These are phyloP conservation scores for Psettodes erumei DNA, from an alignment of 2,113 vertebrate species.

Conservation along the genomic window DNA sequence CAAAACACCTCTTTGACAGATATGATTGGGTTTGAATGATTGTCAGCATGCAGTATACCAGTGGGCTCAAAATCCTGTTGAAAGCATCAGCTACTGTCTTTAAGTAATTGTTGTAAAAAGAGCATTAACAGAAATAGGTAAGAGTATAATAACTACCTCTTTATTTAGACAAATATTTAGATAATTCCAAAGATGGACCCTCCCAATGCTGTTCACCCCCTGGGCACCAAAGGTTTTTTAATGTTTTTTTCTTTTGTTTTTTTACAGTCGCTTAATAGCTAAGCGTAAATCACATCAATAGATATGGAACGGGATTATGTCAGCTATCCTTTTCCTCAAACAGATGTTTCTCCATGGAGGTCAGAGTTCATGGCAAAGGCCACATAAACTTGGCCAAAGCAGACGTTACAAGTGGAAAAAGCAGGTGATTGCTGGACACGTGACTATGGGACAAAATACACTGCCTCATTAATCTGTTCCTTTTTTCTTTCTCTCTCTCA, in stretches of 20 bases:
- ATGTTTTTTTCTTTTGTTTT: too few species aligned
- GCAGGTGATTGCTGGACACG: conserved; percentile 59
- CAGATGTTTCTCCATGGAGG: conserved; percentile 72
- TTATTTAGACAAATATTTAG: conserved; percentile 18
- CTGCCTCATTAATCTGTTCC: conserved; percentile 37
- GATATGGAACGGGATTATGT: conserved; percentile 54
- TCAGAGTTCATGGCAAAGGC: conserved; percentile 65
- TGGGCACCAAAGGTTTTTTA: not conserved
- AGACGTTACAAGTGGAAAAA: conserved; percentile 62
- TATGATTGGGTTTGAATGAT: not conserved
- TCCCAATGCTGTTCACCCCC: not conserved
- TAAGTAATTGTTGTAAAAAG: not conserved
- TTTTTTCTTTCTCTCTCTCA: conserved; percentile 49
- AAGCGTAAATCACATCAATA: conserved; percentile 69
- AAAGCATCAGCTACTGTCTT: not conserved
- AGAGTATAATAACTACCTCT: not conserved
- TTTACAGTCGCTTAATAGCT: conserved; percentile 18
- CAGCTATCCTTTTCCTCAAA: conserved; percentile 64
- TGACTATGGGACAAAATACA: conserved; percentile 46
- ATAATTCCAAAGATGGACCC: not conserved
- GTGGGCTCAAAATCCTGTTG: not conserved
- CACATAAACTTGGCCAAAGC: conserved; percentile 67
- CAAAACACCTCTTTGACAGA: conserved; percentile 21
- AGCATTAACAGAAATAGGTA: not conserved
- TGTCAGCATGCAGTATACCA: not conserved